Percentiles rank a stretch among this genome's conserved stretches.
phyloP scores from a whole-genome alignment of 2,888 invertebrate species.

The Philereme vetulata region DNA sequence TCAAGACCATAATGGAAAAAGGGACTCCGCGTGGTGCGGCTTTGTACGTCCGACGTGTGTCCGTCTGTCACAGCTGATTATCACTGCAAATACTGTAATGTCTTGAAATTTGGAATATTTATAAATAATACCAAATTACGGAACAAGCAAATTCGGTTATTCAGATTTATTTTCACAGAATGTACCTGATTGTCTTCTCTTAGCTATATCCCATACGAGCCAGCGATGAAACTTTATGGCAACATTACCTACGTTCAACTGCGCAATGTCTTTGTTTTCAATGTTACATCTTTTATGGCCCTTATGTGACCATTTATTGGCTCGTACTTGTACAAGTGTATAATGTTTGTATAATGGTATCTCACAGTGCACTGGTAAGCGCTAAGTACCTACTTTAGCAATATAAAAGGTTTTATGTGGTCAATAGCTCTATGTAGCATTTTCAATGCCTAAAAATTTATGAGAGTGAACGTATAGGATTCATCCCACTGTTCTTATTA shows the following conservation, averaged over 20 bases:
- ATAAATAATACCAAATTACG: too few relatives aligned
- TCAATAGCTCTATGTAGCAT: not conserved
- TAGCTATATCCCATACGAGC: not conserved
- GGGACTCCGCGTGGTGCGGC: too few relatives aligned
- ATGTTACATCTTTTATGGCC: slow-evolving; percentile 18
- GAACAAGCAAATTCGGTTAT: too few relatives aligned
- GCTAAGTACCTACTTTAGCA: not conserved
- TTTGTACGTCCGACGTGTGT: too few relatives aligned
- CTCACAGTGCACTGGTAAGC: not conserved
- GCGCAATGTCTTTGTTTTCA: slow-evolving; percentile 18
- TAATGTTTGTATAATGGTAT: slow-evolving; percentile 3
- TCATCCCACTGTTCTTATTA: too few relatives aligned
- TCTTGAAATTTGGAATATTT: too few relatives aligned
- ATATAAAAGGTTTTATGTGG: not conserved
- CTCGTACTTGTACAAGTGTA: not conserved
- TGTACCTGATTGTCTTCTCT: not conserved
- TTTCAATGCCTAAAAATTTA: not conserved
- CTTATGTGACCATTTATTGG: slow-evolving; percentile 9
- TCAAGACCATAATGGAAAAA: too few relatives aligned
- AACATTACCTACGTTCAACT: slow-evolving; percentile 13
- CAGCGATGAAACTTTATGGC: slow-evolving; percentile 15
- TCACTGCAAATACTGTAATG: too few relatives aligned
- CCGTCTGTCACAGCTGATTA: too few relatives aligned
- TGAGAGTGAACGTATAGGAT: too few relatives aligned
- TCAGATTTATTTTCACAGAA: not conserved